phyloP scores from a whole-genome alignment of 2,888 invertebrate species.

The Cheilosia variabilis region DNA sequence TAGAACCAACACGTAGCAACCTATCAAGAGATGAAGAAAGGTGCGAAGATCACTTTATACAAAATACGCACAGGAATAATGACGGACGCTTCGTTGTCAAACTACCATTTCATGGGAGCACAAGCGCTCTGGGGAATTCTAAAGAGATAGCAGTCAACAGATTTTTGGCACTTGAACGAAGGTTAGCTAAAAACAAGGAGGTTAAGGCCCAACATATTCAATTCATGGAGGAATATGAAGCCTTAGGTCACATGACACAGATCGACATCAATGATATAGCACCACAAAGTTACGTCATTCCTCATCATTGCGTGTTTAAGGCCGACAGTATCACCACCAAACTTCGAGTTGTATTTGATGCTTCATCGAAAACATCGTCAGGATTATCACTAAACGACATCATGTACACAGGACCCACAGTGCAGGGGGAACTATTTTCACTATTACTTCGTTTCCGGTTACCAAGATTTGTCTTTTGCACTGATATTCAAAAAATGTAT shows the following conservation, averaged over 20 bases:
- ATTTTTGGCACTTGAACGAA: slow-evolving; percentile 69
- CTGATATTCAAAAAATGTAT: slow-evolving; percentile 77
- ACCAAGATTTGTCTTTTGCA: slow-evolving; percentile 62
- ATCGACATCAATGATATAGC: slow-evolving; percentile 68
- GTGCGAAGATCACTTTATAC: too few relatives aligned
- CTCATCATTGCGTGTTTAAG: slow-evolving; percentile 38
- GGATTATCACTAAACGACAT: slow-evolving; percentile 76
- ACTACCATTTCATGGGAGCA: too few relatives aligned
- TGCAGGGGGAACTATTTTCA: slow-evolving; percentile 73
- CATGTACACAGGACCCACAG: slow-evolving; percentile 74
- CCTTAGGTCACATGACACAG: background rate
- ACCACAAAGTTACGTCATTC: slow-evolving; percentile 32
- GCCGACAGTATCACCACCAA: slow-evolving; percentile 34
- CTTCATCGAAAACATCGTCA: slow-evolving; percentile 28
- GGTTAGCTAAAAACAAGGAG: slow-evolving; percentile 20
- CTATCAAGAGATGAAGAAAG: too few relatives aligned
- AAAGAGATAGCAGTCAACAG: slow-evolving; percentile 44
- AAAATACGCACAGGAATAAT: too few relatives aligned
- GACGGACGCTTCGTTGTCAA: too few relatives aligned
- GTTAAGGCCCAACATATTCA: slow-evolving; percentile 70
- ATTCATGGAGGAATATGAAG: slow-evolving; percentile 75
- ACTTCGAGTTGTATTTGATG: too few relatives aligned
- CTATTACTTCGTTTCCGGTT: slow-evolving; percentile 43
- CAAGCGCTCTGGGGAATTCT: too few relatives aligned
- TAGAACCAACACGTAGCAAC: too few relatives aligned